A percentile compares a stretch with the other conserved stretches of the same genome.
These are phyloP conservation scores for Zaprionus taronus DNA, from an alignment of 1,140 invertebrate species.

Conservation along the genomic window DNA sequence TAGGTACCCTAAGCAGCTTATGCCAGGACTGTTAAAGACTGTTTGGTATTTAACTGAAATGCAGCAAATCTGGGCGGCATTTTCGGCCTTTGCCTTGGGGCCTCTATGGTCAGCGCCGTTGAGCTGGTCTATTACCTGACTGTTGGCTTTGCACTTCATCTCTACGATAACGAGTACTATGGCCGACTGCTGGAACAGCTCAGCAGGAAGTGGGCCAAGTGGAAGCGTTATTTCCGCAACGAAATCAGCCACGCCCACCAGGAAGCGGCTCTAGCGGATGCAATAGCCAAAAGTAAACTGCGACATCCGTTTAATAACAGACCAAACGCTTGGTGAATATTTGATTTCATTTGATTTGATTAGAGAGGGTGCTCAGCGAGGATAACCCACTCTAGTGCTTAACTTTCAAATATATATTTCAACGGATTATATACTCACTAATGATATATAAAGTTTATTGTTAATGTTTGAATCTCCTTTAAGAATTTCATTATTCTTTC, in stretches of 20 bases:
- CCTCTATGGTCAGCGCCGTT: conserved; percentile 83
- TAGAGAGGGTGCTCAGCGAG: neutral
- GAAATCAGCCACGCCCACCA: conserved; percentile 42
- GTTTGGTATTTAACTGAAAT: neutral
- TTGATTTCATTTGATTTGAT: conserved; percentile 16
- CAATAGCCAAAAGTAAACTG: conserved; percentile 14
- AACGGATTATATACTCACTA: neutral
- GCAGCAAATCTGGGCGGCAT: conserved; percentile 82
- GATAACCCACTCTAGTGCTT: neutral
- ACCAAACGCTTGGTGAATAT: conserved; percentile 57
- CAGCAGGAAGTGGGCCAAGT: conserved; percentile 31
- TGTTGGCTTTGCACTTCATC: conserved; percentile 65
- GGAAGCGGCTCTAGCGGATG: conserved; percentile 1
- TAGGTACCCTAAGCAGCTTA: conserved; percentile 1
- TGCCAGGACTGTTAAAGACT: too few species aligned
- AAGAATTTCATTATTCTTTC: neutral
- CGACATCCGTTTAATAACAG: conserved; percentile 56
- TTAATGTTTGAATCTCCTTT: neutral
- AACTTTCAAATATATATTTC: neutral
- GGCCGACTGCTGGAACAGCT: conserved; percentile 33
- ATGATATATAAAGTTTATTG: neutral
- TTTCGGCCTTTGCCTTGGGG: conserved; percentile 83
- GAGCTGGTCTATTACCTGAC: conserved; percentile 84
- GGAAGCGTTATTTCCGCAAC: conserved; percentile 52
- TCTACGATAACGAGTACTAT: conserved; percentile 71